Percentiles rank a stretch among this genome's conserved stretches.
Conservation (phyloP, 2,888 invertebrate species). For the Uropetala carovei region DNA sequence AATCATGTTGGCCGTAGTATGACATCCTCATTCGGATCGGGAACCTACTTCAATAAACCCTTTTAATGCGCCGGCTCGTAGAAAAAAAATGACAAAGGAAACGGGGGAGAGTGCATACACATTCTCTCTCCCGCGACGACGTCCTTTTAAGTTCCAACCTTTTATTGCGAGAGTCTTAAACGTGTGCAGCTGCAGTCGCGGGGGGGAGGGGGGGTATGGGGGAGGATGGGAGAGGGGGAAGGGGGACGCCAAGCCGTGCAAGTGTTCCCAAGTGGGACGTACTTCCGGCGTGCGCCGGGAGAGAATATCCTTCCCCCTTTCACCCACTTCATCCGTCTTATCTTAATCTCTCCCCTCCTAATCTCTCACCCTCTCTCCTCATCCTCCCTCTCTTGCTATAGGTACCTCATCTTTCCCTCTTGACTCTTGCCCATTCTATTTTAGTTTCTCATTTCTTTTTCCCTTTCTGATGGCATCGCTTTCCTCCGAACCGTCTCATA, state of each 20-base stretch:
- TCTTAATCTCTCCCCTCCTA: not conserved
- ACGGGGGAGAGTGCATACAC: not conserved
- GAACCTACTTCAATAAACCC: not conserved
- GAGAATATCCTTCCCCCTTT: not conserved
- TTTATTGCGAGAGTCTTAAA: not conserved
- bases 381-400: no score
- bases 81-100: not conserved
- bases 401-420: no score
- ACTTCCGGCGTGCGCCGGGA: slow-evolving; percentile 12
- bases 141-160: not conserved
- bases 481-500: no score
- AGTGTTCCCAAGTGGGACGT: slow-evolving; percentile 25
- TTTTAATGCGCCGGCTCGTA: not conserved
- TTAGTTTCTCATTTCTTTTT: no score
- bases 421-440: no score
- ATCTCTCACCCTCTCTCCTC: not conserved
- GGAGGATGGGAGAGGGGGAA: no score
- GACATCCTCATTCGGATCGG: not conserved
- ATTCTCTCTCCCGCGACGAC: not conserved
- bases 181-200: slow-evolving; percentile 8
- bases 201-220: not conserved
- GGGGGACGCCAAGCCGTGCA: not conserved
- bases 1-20: not conserved
- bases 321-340: not conserved
- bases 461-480: no score